Evolutionary conservation across 2,113 vertebrate genomes (phyloP).

Genomic region (Tupaia tana): DNA sequence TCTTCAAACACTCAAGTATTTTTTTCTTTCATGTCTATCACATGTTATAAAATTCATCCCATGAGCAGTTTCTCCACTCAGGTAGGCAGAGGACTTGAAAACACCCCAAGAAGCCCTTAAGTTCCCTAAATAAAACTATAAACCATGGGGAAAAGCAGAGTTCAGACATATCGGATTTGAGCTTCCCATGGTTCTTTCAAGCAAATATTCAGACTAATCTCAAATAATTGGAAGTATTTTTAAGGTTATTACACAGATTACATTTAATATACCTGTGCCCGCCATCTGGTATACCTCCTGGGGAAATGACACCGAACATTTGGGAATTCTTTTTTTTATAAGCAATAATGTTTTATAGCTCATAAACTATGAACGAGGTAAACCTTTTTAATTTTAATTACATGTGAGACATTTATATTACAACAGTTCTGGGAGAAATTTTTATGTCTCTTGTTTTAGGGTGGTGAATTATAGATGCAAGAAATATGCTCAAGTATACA

Average conservation of each 20-base stretch:
- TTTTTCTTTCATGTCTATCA: background rate
- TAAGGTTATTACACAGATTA: conserved; percentile 54
- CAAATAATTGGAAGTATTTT: conserved; percentile 64
- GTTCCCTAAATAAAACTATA: background rate
- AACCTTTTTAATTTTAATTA: conserved; percentile 72
- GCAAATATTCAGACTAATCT: conserved; percentile 8
- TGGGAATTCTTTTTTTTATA: conserved; percentile 68
- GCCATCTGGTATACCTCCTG: conserved; percentile 60
- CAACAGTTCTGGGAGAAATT: conserved; percentile 16
- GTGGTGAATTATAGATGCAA: background rate
- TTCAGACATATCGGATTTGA: background rate
- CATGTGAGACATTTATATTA: conserved; percentile 39
- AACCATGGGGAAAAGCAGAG: background rate
- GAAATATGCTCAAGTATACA: background rate
- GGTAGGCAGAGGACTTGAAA: background rate
- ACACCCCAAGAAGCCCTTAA: background rate
- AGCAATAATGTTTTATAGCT: conserved; percentile 74
- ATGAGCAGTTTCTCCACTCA: background rate
- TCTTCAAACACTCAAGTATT: background rate
- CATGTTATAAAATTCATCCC: background rate
- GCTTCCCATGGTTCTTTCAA: background rate
- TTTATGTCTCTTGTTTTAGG: background rate
- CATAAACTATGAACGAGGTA: conserved; percentile 59
- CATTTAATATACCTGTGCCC: conserved; percentile 36
- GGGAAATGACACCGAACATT: conserved; percentile 43